Evolutionary conservation across 2,888 invertebrate species (phyloP), one percentile per base, ranked within the genome.

Genomic region (Amphipoea oculea): DNA sequence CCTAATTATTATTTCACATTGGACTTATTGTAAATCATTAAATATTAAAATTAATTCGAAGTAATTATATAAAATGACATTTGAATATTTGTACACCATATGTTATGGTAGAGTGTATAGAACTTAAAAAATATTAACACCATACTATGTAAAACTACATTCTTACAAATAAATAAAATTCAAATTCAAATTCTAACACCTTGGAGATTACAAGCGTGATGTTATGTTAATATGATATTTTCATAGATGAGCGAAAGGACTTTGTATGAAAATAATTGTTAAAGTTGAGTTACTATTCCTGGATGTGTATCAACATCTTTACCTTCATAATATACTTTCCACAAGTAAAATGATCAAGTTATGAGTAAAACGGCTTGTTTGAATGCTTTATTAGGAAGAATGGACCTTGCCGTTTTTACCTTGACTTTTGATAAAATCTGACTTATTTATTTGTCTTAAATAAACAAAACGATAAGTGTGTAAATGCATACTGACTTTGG

Each of bases 391-490:
- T 57, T 70, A 70, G 36, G 54, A 40, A 73, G 42, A 48, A 48
- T 23, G 1, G 42, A 65, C 73, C 76, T 76, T 76, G 70, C 84
- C 73, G 60, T 71, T 83, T 60, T 40, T n/a, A 62, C 84, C 87
- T 76, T 85, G 87, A 84, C 87, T 79, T 79, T 62, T 68, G 84
- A 84, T 79, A 79, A 76, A 79, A 71, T 72, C 57, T 54, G 70
- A 42, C 40, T 83, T 76, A 63, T 73, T 70, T 83, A 75, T 62
- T 70, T 42, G 60, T 62, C 57, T 71, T 73, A 14, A 54, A 20
- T 62, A 73, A 83, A 86, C 82, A 85, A 71, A 72, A 72, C 48
- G 75, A 81, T 83, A 81, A 81, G 40, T 36, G 3, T 12, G 23
- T 40, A 20, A 82, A 51, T 82, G 36, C 29, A 57, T n/a, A 40